Evolutionary conservation across 2,888 invertebrate species (phyloP).

Genomic region (Rhodophaea formosa): DNA sequence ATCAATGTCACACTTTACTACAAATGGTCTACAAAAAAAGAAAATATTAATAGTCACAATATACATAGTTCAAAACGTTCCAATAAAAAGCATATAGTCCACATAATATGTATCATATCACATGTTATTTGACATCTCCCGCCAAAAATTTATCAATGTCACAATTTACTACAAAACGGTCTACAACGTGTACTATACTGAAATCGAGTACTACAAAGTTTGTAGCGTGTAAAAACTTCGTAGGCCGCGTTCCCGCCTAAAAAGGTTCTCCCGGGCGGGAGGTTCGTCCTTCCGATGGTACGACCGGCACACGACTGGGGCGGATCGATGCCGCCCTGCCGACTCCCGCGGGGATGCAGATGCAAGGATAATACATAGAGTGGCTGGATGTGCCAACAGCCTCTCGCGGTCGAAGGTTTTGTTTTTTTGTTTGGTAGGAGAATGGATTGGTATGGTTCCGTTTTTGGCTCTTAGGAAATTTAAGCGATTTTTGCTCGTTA

Average conservation of each 20-base stretch:
- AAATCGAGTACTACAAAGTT: neutral
- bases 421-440: neutral
- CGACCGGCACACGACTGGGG: conserved; percentile 68
- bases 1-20: too few species aligned
- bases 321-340: conserved; percentile 66
- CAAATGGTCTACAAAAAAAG: too few species aligned
- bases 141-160: neutral
- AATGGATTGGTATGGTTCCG: neutral
- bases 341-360: conserved; percentile 77
- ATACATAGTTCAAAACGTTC: neutral
- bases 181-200: neutral
- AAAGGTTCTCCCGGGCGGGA: conserved; percentile 60
- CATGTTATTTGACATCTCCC: neutral
- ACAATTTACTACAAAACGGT: neutral
- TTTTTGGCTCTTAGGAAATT: neutral
- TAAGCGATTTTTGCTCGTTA: neutral
- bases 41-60: too few species aligned
- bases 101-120: neutral
- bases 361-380: conserved; percentile 48
- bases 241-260: conserved; percentile 70
- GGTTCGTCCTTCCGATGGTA: conserved; percentile 50
- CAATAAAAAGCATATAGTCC: neutral
- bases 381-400: conserved; percentile 41
- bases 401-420: conserved; percentile 4
- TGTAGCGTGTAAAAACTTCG: conserved; percentile 16